phyloP scores from a whole-genome alignment of 2,888 invertebrate genomes.

The Mythimna loreyi region DNA sequence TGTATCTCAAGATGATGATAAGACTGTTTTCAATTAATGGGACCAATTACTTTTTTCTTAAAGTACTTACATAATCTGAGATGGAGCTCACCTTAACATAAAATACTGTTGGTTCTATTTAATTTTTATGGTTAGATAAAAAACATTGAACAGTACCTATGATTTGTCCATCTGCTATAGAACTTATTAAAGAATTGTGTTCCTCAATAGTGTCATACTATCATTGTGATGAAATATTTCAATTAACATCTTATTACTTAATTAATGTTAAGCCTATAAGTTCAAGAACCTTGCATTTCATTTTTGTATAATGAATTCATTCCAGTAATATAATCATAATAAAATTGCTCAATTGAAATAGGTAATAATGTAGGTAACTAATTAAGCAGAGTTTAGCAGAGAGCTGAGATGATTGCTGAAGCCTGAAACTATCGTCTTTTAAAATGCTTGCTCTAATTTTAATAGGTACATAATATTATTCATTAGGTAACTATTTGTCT shows the following conservation, averaged over 20 bases:
- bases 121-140: not conserved
- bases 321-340: not conserved
- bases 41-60: not conserved
- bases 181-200: slow-evolving; percentile 28
- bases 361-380: not conserved
- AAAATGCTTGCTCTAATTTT: slow-evolving; percentile 10
- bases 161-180: slow-evolving; percentile 16
- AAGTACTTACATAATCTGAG: not conserved
- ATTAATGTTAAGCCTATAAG: not conserved
- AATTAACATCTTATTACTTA: not conserved
- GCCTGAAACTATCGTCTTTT: not conserved
- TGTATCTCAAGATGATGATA: not conserved
- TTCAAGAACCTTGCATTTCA: not conserved
- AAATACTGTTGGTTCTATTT: slow-evolving; percentile 3
- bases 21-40: not conserved
- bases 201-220: slow-evolving; percentile 1
- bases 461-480: not conserved
- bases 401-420: not conserved
- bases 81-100: not conserved
- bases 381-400: not conserved
- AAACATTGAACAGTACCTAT: not conserved
- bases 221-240: not conserved
- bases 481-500: not conserved
- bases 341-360: slow-evolving; percentile 21
- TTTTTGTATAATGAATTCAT: not conserved